Conservation (phyloP, 1,140 invertebrate species). For the Apis cerana region DNA sequence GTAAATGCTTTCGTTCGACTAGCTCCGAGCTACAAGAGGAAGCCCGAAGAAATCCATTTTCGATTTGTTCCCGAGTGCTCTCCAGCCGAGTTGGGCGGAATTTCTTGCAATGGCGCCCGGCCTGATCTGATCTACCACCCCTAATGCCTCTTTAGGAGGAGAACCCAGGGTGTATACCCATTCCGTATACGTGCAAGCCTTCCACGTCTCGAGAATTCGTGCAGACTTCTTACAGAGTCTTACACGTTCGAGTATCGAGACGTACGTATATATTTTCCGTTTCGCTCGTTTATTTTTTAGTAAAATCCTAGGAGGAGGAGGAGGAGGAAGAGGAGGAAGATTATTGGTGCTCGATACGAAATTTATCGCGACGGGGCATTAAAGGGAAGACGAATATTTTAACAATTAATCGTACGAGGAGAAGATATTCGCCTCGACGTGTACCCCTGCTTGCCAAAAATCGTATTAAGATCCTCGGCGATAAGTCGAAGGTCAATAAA, state of each 20-base stretch:
- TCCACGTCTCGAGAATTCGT: background rate
- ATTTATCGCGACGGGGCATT: background rate
- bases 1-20: slow-evolving; percentile 66
- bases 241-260: background rate
- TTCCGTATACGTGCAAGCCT: background rate
- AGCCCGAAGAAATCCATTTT: slow-evolving; percentile 64
- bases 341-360: background rate
- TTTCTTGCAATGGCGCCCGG: slow-evolving; percentile 34
- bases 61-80: slow-evolving; percentile 55
- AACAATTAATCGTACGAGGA: slow-evolving; percentile 41
- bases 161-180: background rate
- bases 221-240: background rate
- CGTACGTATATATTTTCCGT: background rate
- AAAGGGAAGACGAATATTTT: background rate
- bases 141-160: slow-evolving; percentile 1
- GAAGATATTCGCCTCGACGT: slow-evolving; percentile 23
- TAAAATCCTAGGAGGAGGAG: background rate
- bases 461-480: slow-evolving; percentile 64
- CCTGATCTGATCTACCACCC: slow-evolving; percentile 13
- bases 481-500: slow-evolving; percentile 73
- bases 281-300: slow-evolving; percentile 11
- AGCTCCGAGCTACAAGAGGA: slow-evolving; percentile 49
- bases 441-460: background rate
- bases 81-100: background rate
- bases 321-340: background rate